Percentiles rank a stretch among this genome's conserved stretches.
phyloP scores from a whole-genome alignment of 2,113 vertebrate species.

The Eretmodus cyanostictus region DNA sequence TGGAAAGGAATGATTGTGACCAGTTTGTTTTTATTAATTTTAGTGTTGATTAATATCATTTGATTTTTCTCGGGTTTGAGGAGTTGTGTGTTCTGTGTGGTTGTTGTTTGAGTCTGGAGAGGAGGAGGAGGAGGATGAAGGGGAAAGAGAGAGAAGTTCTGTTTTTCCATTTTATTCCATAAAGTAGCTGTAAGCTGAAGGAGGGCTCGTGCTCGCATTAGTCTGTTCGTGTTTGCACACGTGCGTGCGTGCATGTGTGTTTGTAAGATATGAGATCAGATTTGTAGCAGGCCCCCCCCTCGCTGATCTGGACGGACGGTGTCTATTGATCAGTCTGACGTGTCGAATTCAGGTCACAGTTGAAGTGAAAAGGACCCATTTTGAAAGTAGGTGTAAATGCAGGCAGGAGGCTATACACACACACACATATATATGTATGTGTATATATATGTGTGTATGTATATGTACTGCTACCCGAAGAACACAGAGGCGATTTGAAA shows the following conservation, averaged over 20 bases:
- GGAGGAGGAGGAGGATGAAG: slow-evolving; percentile 49
- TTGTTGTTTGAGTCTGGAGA: slow-evolving; percentile 61
- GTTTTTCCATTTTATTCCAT: slow-evolving; percentile 5
- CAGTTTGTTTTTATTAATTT: slow-evolving; percentile 72
- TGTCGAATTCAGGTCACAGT: not conserved
- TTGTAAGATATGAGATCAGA: not conserved
- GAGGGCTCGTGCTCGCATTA: slow-evolving; percentile 11
- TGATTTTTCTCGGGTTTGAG: slow-evolving; percentile 72
- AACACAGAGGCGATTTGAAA: slow-evolving; percentile 20
- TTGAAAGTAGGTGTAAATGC: not conserved
- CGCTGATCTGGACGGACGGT: not conserved
- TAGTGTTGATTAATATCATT: slow-evolving; percentile 72
- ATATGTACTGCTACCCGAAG: not conserved
- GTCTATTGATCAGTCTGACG: not conserved
- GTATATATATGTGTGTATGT: not conserved
- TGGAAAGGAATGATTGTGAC: slow-evolving; percentile 65
- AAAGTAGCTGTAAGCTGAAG: slow-evolving; percentile 41
- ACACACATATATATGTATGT: not conserved
- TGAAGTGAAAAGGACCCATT: not conserved
- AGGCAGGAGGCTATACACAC: not conserved
- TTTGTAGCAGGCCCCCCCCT: not conserved
- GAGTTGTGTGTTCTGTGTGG: slow-evolving; percentile 64
- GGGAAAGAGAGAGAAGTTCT: slow-evolving; percentile 33
- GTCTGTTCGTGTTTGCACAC: not conserved
- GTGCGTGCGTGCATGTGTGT: not conserved